These are phyloP conservation scores for Gallinago paraguaiae DNA, from an alignment of 2,113 vertebrate genomes.

Conservation along the genomic window DNA sequence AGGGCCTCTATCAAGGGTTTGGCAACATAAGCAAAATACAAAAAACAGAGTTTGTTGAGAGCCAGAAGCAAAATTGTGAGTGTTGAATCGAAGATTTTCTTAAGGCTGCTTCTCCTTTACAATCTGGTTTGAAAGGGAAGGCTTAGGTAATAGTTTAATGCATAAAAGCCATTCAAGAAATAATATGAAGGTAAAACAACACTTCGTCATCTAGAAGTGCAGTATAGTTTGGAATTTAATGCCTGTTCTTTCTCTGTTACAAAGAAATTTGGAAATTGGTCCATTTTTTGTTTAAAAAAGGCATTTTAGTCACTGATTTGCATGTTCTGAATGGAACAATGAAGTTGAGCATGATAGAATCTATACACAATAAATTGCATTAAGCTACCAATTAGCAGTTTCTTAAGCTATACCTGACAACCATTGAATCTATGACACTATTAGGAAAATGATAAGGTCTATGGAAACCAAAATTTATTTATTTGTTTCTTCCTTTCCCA, in stretches of 20 bases:
- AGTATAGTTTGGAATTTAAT: background rate
- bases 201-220: background rate
- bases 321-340: background rate
- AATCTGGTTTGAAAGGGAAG: background rate
- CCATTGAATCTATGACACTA: background rate
- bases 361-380: background rate
- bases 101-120: background rate
- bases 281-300: background rate
- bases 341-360: background rate
- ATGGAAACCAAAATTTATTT: background rate
- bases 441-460: background rate
- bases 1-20: background rate
- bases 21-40: background rate
- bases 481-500: background rate
- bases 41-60: background rate
- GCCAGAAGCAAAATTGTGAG: background rate
- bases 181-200: background rate
- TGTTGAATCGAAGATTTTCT: background rate
- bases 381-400: conserved; percentile 15
- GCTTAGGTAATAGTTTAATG: background rate
- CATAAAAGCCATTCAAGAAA: background rate
- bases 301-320: background rate
- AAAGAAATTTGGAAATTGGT: background rate
- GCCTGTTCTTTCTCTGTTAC: background rate
- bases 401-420: background rate